A percentile compares a stretch with the other conserved stretches of the same genome.
Conservation (phyloP, 2,888 invertebrate species). For the Desoria tigrina region DNA sequence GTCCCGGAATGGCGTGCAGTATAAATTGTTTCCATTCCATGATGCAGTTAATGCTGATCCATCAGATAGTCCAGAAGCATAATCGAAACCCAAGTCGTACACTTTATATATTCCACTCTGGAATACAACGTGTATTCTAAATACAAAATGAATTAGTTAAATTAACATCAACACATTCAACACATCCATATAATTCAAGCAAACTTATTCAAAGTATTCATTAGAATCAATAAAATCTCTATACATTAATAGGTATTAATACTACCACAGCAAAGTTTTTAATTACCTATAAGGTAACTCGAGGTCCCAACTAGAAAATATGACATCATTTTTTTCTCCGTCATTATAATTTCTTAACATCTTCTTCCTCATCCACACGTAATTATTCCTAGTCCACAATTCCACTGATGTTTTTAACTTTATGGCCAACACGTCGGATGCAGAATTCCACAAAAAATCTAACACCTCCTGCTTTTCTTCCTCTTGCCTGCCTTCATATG, state of each 20-base stretch:
- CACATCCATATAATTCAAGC: not conserved
- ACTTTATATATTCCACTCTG: conserved; percentile 26
- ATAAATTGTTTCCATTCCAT: conserved; percentile 43
- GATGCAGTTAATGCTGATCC: conserved; percentile 48
- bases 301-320: conserved; percentile 32
- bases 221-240: not conserved
- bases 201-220: not conserved
- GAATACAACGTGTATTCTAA: conserved; percentile 43
- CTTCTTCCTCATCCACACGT: conserved; percentile 51
- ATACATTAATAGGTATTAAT: not conserved
- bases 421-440: conserved; percentile 47
- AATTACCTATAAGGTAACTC: conserved; percentile 39
- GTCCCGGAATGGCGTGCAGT: conserved; percentile 48
- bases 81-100: conserved; percentile 42
- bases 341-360: conserved; percentile 10
- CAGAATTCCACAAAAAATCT: conserved; percentile 42
- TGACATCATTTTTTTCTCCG: not conserved
- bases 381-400: conserved; percentile 50
- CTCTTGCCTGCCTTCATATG: conserved; percentile 13
- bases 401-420: conserved; percentile 36
- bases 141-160: conserved; percentile 4
- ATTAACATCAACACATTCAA: not conserved
- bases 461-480: conserved; percentile 21
- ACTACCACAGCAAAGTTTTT: not conserved
- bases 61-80: conserved; percentile 38